A percentile compares a stretch with the other conserved stretches of the same genome.
Conservation (phyloP, 1,140 invertebrate species). For the Yoshiicerus persimilis region DNA sequence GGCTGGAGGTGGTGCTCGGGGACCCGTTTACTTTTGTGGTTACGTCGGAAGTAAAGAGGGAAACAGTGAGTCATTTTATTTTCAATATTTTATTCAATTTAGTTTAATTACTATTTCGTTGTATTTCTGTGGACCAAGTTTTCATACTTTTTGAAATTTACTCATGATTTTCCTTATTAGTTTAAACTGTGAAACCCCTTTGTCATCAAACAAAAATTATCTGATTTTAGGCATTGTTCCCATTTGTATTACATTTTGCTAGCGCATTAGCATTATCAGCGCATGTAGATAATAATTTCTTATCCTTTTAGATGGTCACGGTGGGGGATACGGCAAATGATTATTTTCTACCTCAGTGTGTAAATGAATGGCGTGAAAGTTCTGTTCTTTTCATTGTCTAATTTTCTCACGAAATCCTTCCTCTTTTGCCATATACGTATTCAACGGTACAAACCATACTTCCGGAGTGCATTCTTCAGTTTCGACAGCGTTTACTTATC, state of each 20-base stretch:
- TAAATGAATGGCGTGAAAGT: background rate
- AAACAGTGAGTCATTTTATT: background rate
- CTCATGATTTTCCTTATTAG: background rate
- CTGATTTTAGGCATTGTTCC: background rate
- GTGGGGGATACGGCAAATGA: background rate
- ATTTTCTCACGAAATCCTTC: background rate
- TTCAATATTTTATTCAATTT: background rate
- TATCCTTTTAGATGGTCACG: too few species aligned
- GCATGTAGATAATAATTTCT: background rate
- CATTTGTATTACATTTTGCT: background rate
- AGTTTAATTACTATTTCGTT: background rate
- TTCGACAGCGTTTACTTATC: too few species aligned
- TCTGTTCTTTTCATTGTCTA: background rate
- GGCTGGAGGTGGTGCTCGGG: background rate
- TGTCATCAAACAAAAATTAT: background rate
- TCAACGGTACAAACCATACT: background rate
- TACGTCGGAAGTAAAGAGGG: background rate
- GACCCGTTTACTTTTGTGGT: too few species aligned
- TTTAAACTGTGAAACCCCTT: background rate
- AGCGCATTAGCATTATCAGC: background rate
- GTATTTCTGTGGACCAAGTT: background rate
- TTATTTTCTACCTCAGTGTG: background rate
- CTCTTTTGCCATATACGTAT: background rate
- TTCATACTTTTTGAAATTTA: background rate
- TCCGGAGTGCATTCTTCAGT: too few species aligned